Conservation (phyloP, 2,888 invertebrate species). For the Scrobipalpa costella region DNA sequence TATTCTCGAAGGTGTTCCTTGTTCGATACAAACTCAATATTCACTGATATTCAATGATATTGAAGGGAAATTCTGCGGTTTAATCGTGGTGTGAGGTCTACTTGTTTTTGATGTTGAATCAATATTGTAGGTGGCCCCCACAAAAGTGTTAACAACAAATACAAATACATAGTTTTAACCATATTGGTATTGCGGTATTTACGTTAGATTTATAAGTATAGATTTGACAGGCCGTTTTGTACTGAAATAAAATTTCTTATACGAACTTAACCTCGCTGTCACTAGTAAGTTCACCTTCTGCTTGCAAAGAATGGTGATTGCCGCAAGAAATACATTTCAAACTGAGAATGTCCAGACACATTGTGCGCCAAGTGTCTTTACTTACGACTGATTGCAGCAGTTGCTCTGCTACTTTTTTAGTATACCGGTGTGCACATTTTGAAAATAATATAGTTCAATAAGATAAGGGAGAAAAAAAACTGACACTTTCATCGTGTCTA, state of each 20-base stretch:
- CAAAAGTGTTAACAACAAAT: neutral
- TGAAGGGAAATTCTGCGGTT: neutral
- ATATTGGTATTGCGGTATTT: too few species aligned
- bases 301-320: neutral
- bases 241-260: too few species aligned
- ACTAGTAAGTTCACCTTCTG: neutral
- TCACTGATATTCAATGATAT: neutral
- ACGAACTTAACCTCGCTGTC: too few species aligned
- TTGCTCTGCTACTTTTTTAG: neutral
- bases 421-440: neutral
- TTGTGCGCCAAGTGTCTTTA: slow-evolving; percentile 1
- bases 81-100: neutral
- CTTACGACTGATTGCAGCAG: slow-evolving; percentile 7
- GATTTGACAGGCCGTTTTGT: too few species aligned
- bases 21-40: slow-evolving; percentile 40
- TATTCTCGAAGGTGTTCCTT: slow-evolving; percentile 57
- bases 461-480: too few species aligned
- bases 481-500: too few species aligned
- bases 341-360: slow-evolving; percentile 2
- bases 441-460: too few species aligned
- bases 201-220: too few species aligned
- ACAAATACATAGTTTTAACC: neutral
- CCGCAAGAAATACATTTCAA: neutral
- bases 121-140: neutral
- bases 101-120: neutral